Evolutionary conservation across 1,140 invertebrate species (phyloP).

Genomic region (Physella acuta): DNA sequence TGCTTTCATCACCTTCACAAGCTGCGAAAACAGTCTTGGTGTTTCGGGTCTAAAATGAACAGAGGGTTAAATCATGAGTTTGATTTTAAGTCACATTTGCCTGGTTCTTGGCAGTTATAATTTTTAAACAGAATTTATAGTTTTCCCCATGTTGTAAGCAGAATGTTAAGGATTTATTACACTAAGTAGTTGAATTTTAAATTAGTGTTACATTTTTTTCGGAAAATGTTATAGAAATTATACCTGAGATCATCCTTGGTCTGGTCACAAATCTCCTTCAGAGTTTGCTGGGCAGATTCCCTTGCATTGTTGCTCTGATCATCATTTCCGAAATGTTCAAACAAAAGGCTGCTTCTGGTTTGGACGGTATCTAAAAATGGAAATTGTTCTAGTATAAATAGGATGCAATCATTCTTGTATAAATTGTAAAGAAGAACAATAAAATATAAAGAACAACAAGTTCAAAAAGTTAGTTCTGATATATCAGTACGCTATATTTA

Average conservation of each 20-base stretch:
- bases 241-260: conserved; percentile 40
- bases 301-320: conserved; percentile 10
- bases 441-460: neutral
- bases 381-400: neutral
- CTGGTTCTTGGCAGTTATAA: too few relatives aligned
- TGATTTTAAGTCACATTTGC: too few relatives aligned
- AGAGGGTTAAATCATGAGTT: too few relatives aligned
- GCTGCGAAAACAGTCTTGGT: conserved; percentile 17
- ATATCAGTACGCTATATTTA: neutral
- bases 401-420: too few relatives aligned
- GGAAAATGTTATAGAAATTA: neutral
- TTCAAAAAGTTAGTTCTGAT: neutral
- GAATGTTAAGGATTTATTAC: too few relatives aligned
- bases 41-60: conserved; percentile 10
- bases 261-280: conserved; percentile 39
- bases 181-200: too few relatives aligned
- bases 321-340: conserved; percentile 29
- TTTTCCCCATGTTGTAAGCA: too few relatives aligned
- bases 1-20: conserved; percentile 7
- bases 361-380: conserved; percentile 10
- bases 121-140: too few relatives aligned
- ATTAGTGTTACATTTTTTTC: too few relatives aligned
- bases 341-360: conserved; percentile 30
- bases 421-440: too few relatives aligned
- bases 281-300: conserved; percentile 29